These are phyloP conservation scores for Troides helena DNA, from an alignment of 2,888 invertebrate genomes.

Conservation along the genomic window DNA sequence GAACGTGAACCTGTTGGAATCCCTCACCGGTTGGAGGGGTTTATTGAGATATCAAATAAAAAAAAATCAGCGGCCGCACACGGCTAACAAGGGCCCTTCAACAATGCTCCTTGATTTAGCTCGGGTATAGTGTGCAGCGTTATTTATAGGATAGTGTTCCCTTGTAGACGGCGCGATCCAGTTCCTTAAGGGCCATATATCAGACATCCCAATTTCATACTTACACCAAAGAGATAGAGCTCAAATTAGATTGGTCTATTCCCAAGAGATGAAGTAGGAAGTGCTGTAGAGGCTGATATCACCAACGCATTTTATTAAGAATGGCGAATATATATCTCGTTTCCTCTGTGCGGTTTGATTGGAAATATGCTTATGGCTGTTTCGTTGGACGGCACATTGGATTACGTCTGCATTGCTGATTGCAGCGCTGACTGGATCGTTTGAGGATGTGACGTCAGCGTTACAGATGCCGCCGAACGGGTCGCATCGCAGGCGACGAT, in stretches of 20 bases:
- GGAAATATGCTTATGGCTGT: constrained; percentile 72
- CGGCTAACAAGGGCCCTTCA: constrained; percentile 70
- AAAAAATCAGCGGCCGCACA: constrained; percentile 71
- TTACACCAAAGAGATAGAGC: constrained; percentile 33
- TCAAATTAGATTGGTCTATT: constrained; percentile 21
- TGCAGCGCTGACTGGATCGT: constrained; percentile 44
- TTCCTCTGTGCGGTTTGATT: constrained; percentile 69
- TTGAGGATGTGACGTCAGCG: constrained; percentile 36
- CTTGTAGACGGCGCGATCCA: constrained; percentile 56
- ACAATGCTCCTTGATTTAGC: constrained; percentile 78
- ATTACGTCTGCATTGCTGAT: constrained; percentile 63
- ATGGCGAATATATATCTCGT: constrained; percentile 61
- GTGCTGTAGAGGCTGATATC: constrained; percentile 43
- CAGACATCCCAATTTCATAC: constrained; percentile 34
- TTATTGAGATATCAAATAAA: constrained; percentile 80
- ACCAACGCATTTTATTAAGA: constrained; percentile 76
- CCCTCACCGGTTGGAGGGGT: constrained; percentile 58
- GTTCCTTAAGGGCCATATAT: constrained; percentile 37
- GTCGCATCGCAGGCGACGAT: constrained; percentile 15
- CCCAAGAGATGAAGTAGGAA: constrained; percentile 29
- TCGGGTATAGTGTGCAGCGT: constrained; percentile 75
- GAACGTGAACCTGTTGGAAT: constrained; percentile 53
- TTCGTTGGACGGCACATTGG: constrained; percentile 53
- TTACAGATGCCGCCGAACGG: constrained; percentile 7
- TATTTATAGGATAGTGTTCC: constrained; percentile 72